Evolutionary conservation across 2,113 vertebrate genomes (phyloP), one percentile per base, ranked within the genome.

Genomic region (Acrocephalus kingi): DNA sequence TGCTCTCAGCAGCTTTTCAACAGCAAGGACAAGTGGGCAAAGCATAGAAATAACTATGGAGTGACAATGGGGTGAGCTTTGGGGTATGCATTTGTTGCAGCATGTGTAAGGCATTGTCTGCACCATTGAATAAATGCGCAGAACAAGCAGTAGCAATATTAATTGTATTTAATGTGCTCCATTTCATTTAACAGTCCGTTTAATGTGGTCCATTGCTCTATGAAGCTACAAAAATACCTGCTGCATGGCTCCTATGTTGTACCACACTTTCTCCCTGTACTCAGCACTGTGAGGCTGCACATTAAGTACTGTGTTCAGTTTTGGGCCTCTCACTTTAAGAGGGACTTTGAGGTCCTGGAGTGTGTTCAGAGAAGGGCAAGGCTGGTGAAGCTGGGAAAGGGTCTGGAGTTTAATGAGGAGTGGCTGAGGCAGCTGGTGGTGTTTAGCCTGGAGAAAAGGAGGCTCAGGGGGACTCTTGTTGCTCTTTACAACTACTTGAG

Each of bases 41-140:
- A 27, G 4, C 15, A 27, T 4, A 46, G 35, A 12, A 8, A 3
- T 0, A 0, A 20, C 35, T 48, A 3, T 11, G 20, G 56, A 75
- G 19, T 0, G 3, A 8, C 8, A 58, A 74, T 0, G 0, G 6
- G 20, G 22, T 15, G 72, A 85, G 35, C 33, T 81, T n/a, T 43
- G 35, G 63, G 45, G 8, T 14, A 7, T n/a, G 18, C 4, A 10
- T 62, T 71, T 79, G 11, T 35, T 7, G 1, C 13, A 45, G 15
- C 28, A 4, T 30, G 6, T 39, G 7, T 31, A 48, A 87, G n/a
- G 37, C n/a, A 9, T 5, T 3, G 7, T 74, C 75, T 92, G 22
- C n/a, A 24, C 22, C 55, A 45, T 4, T 80, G 28, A 28, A 22
- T 45, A 15, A 15, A 6, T 27, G 7, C 9, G 1, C 7, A 75